Evolutionary conservation across 2,797 vertebrate species (phyloP), one percentile per base, ranked within the genome.

Genomic region (Dicrostonyx torquatus): DNA sequence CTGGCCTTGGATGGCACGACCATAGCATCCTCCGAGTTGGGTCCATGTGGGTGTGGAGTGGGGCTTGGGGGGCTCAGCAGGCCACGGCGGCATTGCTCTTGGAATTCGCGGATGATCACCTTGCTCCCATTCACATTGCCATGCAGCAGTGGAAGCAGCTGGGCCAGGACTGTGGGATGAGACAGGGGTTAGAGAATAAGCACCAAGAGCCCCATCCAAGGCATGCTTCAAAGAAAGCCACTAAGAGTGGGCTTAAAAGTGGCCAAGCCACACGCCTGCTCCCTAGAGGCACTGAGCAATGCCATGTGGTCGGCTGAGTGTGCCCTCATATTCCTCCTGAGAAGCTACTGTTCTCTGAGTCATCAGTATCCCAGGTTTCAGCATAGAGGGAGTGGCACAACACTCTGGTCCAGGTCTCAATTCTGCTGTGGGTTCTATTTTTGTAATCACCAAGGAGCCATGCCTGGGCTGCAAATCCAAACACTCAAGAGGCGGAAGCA

Each of bases 61-160:
- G 98, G 98, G 68, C 98, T 97, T 0, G 20, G 24, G 0, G 98
- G 96, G 64, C 88, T 26, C 26, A 98, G 96, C 90, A 98, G 96
- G 2, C 98, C 98, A 43, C 98, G 98, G 18, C 99, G 99, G 97
- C 98, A 99, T 95, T 98, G 99, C 97, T 99, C 99, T 98, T 99
- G 99, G 97, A 99, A 99, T 95, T 99, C 99, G 0, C 97, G 99
- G 98, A 99, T 99, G 97, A 99, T 99, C 77, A 98, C 98, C 97
- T 99, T 99, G 97, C 98, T 99, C 94, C 99, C 99, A 18, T 99
- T 99, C 48, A 99, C 96, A 0, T 99, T 99, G 1, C 99, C 99
- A 0, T 99, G 99, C 31, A 99, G 98, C 96, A 99, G 98, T 0
- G 99, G 99, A 60, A 99, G 98, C 34, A 99, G 98, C 96, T 99